A percentile compares a stretch with the other conserved stretches of the same genome.
Conservation (phyloP, 2,797 vertebrate genomes). For the Zalophus californianus region DNA sequence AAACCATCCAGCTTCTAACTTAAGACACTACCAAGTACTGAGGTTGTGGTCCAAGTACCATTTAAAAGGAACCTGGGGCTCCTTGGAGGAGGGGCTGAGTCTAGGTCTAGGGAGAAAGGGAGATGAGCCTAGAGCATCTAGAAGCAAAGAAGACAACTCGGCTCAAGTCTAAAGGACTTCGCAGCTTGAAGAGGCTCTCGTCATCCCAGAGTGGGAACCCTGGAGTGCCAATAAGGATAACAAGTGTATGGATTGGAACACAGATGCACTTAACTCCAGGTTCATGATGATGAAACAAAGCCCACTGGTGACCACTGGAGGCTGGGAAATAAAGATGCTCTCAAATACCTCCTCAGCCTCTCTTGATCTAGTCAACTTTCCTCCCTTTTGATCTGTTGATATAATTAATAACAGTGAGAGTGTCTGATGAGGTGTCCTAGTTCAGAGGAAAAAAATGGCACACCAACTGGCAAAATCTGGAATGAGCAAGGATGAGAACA, state of each 20-base stretch:
- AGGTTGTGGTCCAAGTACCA: background rate
- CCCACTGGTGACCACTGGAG: background rate
- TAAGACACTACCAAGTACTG: background rate
- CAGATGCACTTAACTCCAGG: accelerated
- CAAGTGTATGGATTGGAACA: background rate
- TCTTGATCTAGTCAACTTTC: background rate
- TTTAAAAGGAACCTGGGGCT: background rate
- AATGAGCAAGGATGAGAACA: background rate
- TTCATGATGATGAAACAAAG: background rate
- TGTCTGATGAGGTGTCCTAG: background rate
- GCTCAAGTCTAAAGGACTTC: background rate
- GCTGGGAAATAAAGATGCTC: background rate
- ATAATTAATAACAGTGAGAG: background rate
- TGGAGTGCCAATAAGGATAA: background rate
- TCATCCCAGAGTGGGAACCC: background rate
- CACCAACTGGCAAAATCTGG: too few species aligned
- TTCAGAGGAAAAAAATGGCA: background rate
- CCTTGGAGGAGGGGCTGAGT: background rate
- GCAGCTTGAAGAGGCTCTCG: background rate
- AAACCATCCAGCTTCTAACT: too few species aligned
- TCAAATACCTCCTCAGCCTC: too few species aligned
- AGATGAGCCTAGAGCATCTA: background rate
- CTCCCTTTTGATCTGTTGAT: background rate
- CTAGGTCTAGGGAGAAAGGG: background rate
- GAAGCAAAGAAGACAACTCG: background rate